Percentiles rank a stretch among this genome's conserved stretches.
These are phyloP conservation scores for Schizopygopsis pylzovi DNA, from an alignment of 2,797 vertebrate species.

Conservation along the genomic window DNA sequence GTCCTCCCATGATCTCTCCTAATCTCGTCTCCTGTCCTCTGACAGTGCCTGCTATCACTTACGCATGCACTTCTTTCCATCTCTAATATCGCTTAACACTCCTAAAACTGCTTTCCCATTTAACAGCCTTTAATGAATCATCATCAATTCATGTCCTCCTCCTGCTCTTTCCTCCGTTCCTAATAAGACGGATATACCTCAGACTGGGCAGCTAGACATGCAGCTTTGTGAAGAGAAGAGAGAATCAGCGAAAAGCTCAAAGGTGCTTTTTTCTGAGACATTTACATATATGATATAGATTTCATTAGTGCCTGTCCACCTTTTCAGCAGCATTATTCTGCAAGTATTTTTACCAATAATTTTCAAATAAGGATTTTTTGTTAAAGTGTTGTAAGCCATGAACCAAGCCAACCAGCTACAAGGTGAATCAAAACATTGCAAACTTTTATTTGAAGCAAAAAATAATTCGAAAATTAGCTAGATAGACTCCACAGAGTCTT, in stretches of 20 bases:
- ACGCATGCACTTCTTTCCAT: not conserved
- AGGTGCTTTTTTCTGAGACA: conserved; percentile 21
- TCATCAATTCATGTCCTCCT: conserved; percentile 5
- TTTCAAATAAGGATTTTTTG: not conserved
- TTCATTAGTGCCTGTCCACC: not conserved
- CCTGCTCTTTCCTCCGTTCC: not conserved
- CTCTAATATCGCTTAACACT: conserved; percentile 2
- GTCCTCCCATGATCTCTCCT: conserved; percentile 5
- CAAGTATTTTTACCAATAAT: not conserved
- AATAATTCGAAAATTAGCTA: not conserved
- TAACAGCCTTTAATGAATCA: conserved; percentile 14
- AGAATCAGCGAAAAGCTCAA: not conserved
- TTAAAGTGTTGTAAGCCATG: not conserved
- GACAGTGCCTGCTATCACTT: conserved; percentile 6
- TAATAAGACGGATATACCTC: conserved; percentile 16
- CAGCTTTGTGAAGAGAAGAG: conserved; percentile 11
- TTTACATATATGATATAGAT: not conserved
- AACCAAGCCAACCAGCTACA: not conserved
- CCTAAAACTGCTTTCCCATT: not conserved
- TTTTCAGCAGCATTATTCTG: not conserved
- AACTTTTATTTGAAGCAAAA: not conserved
- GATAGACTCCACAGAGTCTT: too few species aligned
- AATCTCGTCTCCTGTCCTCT: not conserved
- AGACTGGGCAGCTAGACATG: not conserved
- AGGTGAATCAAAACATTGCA: not conserved